Percentiles rank a stretch among this genome's conserved stretches.
phyloP scores from a whole-genome alignment of 2,113 vertebrate species.

The Cyphomyrus discorhynchus region DNA sequence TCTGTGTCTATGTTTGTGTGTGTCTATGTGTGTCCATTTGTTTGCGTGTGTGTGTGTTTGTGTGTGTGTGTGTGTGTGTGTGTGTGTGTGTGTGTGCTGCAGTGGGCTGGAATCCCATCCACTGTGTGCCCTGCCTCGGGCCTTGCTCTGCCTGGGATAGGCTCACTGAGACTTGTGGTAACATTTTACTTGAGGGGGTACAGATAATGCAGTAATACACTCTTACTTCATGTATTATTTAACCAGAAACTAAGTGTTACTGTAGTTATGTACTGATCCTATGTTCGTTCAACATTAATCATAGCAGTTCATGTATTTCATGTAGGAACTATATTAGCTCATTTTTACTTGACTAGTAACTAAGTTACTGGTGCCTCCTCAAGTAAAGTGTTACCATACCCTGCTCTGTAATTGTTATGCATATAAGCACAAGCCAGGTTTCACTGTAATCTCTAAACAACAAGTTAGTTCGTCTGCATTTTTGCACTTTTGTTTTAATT shows the following conservation, averaged over 20 bases:
- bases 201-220: not conserved
- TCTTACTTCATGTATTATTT: not conserved
- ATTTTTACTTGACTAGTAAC: not conserved
- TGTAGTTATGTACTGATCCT: not conserved
- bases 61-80: not conserved
- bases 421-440: not conserved
- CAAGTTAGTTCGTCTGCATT: not conserved
- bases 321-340: not conserved
- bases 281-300: not conserved
- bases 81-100: not conserved
- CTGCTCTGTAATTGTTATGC: not conserved
- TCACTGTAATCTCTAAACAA: not conserved
- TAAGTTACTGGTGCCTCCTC: not conserved
- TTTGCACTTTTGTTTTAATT: not conserved
- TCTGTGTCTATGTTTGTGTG: not conserved
- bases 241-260: not conserved
- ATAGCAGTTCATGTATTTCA: not conserved
- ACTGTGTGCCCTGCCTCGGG: not conserved
- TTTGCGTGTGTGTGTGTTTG: not conserved
- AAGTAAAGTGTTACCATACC: not conserved
- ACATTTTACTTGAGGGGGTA: not conserved
- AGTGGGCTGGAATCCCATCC: not conserved
- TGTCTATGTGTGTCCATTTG: not conserved
- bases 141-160: not conserved
- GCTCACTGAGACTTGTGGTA: not conserved